Evolutionary conservation across 2,888 invertebrate species (phyloP).

Genomic region (Acheta domesticus): DNA sequence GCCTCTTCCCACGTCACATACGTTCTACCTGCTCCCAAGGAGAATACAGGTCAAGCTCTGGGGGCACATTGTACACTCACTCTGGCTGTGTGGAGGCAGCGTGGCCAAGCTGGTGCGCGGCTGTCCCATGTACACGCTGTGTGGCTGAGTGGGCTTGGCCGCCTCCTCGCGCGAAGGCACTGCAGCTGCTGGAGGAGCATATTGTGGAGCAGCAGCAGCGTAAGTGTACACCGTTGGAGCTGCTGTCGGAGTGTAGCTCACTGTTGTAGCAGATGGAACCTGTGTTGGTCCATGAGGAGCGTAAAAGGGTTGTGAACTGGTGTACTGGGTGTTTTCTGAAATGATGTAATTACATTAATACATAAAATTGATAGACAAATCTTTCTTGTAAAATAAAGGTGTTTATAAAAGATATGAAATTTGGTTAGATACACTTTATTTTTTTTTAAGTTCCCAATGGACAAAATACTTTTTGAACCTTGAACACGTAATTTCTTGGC

Average conservation of each 20-base stretch:
- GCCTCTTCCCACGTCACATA: too few species aligned
- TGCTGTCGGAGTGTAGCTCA: slow-evolving; percentile 38
- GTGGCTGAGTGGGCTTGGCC: slow-evolving; percentile 24
- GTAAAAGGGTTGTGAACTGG: slow-evolving; percentile 46
- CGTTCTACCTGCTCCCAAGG: too few species aligned
- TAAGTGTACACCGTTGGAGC: slow-evolving; percentile 48
- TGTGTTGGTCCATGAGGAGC: slow-evolving; percentile 43
- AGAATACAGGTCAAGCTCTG: too few species aligned
- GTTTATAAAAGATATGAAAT: too few species aligned
- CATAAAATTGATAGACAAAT: too few species aligned
- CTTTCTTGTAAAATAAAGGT: too few species aligned
- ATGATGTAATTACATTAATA: slow-evolving; percentile 27
- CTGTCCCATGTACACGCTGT: slow-evolving; percentile 37
- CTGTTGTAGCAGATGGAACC: slow-evolving; percentile 32
- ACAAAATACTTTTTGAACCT: too few species aligned
- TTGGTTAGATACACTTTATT: too few species aligned
- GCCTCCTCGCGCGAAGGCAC: slow-evolving; percentile 41
- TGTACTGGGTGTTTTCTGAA: slow-evolving; percentile 48
- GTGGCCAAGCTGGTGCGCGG: slow-evolving; percentile 37
- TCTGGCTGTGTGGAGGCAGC: slow-evolving; percentile 34
- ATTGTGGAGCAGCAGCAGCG: slow-evolving; percentile 50
- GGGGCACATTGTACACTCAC: slow-evolving; percentile 21
- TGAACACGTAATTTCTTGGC: too few species aligned
- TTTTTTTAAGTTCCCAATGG: too few species aligned
- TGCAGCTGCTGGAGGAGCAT: slow-evolving; percentile 47